phyloP scores from a whole-genome alignment of 2,797 vertebrate species.

The Morus bassanus region DNA sequence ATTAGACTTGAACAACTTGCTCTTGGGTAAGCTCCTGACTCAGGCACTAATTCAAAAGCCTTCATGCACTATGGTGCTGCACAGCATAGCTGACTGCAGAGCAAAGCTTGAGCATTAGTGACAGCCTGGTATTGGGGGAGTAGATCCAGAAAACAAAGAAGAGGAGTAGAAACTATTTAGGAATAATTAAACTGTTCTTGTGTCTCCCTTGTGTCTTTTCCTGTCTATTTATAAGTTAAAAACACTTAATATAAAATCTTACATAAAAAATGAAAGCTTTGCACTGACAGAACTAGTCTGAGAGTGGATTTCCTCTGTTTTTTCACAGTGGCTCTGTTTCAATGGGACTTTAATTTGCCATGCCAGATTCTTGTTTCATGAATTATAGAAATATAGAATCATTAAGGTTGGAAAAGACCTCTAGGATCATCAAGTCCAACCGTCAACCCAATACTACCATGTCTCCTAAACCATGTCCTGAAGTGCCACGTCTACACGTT shows the following conservation, averaged over 20 bases:
- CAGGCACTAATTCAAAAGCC: neutral
- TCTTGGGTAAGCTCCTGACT: neutral
- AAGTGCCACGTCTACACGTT: too few species aligned
- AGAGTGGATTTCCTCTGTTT: neutral
- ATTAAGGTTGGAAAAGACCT: too few species aligned
- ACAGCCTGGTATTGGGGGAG: neutral
- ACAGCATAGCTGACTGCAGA: neutral
- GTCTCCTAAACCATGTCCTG: too few species aligned
- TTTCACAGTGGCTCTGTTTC: neutral
- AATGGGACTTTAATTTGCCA: neutral
- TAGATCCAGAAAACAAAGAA: neutral
- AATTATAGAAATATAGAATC: too few species aligned
- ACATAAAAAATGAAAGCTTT: neutral
- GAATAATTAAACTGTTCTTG: neutral
- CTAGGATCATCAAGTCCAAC: too few species aligned
- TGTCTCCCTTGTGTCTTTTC: neutral
- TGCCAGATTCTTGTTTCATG: neutral
- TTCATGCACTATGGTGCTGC: fast-evolving
- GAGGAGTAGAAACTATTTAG: neutral
- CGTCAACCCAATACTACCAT: too few species aligned
- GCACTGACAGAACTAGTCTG: neutral
- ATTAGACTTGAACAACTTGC: neutral
- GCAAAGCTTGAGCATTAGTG: neutral
- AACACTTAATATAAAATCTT: neutral
- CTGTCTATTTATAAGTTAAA: neutral